phyloP scores from a whole-genome alignment of 2,888 invertebrate genomes.

The Thysanoteuthis rhombus region DNA sequence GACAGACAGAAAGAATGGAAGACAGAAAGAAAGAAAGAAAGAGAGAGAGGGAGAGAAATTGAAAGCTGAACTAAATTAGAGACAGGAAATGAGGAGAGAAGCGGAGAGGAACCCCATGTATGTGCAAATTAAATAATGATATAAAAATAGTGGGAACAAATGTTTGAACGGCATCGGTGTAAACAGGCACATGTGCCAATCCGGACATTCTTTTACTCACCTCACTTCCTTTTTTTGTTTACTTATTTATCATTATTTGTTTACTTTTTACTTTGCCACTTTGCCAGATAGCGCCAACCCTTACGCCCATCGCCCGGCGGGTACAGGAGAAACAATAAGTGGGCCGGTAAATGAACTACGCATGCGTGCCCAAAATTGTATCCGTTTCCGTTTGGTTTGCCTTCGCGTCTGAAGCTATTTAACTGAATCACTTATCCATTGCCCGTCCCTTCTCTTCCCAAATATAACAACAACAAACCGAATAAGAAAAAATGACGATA shows the following conservation, averaged over 20 bases:
- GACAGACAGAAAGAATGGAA: no score
- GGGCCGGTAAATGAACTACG: conserved; percentile 12
- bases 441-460: not conserved
- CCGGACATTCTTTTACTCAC: conserved; percentile 12
- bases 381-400: conserved; percentile 12
- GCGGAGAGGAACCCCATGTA: not conserved
- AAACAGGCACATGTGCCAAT: not conserved
- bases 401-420: not conserved
- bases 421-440: conserved; percentile 12
- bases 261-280: not conserved
- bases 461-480: not conserved
- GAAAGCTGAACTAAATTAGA: not conserved
- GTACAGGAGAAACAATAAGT: not conserved
- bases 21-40: not conserved
- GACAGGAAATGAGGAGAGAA: not conserved
- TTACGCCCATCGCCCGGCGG: not conserved
- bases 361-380: conserved; percentile 12
- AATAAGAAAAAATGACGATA: not conserved
- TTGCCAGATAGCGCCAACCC: not conserved
- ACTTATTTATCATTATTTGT: not conserved
- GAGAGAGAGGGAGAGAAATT: not conserved
- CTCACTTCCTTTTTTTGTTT: not conserved
- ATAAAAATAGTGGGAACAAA: conserved; percentile 12
- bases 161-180: not conserved
- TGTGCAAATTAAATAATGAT: not conserved